phyloP scores from a whole-genome alignment of 2,797 vertebrate genomes.

The Gobionotothen gibberifrons region DNA sequence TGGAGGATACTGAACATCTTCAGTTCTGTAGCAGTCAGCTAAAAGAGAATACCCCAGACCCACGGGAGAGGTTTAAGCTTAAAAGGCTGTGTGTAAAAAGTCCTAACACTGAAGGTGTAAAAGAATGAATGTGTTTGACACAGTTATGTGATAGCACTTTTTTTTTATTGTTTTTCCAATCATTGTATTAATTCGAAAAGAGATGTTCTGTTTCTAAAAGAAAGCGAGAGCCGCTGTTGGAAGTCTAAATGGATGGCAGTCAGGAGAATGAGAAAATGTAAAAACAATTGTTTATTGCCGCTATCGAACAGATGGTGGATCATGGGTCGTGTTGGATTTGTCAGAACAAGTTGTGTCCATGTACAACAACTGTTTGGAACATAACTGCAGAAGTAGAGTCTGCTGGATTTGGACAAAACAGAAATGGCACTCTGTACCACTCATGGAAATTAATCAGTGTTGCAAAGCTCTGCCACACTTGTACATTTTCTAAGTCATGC shows the following conservation, averaged over 20 bases:
- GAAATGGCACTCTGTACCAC: not conserved
- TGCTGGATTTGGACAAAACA: not conserved
- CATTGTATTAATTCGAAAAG: not conserved
- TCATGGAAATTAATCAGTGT: not conserved
- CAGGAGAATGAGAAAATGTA: not conserved
- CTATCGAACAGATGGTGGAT: conserved; percentile 14
- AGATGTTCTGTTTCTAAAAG: not conserved
- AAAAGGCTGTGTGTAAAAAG: conserved; percentile 29
- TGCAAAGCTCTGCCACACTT: too few relatives aligned
- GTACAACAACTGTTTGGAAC: not conserved
- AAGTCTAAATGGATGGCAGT: not conserved
- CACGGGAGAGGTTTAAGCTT: conserved; percentile 38
- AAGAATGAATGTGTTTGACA: not conserved
- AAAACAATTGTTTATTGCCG: conserved; percentile 7
- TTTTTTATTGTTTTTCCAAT: not conserved
- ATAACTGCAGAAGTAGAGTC: not conserved
- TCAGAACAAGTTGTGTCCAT: not conserved
- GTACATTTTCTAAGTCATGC: conserved; percentile 3
- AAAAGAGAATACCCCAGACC: conserved; percentile 33
- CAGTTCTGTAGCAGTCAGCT: conserved; percentile 45
- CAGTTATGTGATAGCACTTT: not conserved
- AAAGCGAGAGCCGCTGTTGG: not conserved
- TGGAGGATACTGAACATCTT: conserved; percentile 43
- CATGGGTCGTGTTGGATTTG: not conserved
- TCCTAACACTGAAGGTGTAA: conserved; percentile 3